Base-by-base conservation (phyloP, 2,797 vertebrate genomes). In the Balearica regulorum region DNA sequence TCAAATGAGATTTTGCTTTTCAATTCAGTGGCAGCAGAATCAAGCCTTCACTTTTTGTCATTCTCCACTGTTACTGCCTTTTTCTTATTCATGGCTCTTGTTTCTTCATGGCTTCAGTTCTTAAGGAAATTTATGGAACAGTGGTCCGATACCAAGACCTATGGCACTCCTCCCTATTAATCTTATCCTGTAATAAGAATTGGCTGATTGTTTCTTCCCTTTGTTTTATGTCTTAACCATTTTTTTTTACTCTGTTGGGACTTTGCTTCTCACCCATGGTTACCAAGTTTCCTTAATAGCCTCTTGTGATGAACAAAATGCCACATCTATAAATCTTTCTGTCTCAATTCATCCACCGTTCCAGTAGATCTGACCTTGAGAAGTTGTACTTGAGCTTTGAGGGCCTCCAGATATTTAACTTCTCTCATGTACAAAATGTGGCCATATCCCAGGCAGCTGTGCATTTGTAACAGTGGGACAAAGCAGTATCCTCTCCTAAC, bases 351-450 rank as follows among this genome's bases (percentile, higher is more conserved):
- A 87, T 64, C 57, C 61, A 48, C 24, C 5, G 4, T 93, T 94
- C 83, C 80, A 37, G 93, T 65, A 69, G 88, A 68, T 87, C 61
- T 89, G 88, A 84, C 76, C 75, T 89, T 83, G 85, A 93, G 91
- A 92, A 97, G 94, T 39, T 90, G 94, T 93, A 94, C 94, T 96
- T 96, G 94, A 97, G 91, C 83, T 85, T 91, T 90, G 92, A 94
- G 90, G 78, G 75, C 68, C 78, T 94, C n/a, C 71, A 92, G 91
- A 81, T 75, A 88, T 76, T 93, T 79, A 35, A 65, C 31, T 87
- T 89, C 39, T 79, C 79, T 80, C 41, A 6, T 69, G 55, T 54
- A 25, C 4, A 16, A 75, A 78, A 49, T 17, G 43, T 93, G 82
- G 61, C 86, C 7, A 0, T 41, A 3, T 49, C 65, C 78, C 68